Base-by-base conservation (phyloP, 2,113 vertebrate species). In the Melanostigma gelatinosum region DNA sequence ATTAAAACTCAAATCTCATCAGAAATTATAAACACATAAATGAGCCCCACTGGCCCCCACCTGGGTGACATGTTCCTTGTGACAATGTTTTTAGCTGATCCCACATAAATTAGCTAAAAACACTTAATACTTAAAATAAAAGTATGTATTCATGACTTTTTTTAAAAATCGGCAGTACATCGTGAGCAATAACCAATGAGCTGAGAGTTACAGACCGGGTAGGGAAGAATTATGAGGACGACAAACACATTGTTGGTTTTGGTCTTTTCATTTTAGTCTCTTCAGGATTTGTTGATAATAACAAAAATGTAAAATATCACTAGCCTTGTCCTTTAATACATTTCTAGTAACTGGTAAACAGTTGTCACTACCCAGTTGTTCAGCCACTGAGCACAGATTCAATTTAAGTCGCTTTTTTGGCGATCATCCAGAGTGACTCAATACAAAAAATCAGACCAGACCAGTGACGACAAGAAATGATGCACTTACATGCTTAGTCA, bases 221-320 rank as follows among this genome's bases (percentile, higher is more conserved):
- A 55, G 3, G 54, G 13, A 32, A 60, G 15, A 16, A 29, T 60
- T 32, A 60, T 4, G 50, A 54, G 8, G 8, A 22, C 8, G 9
- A 7, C 4, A 1, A 40, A 29, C 3, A 0, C 5, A 24, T 34
- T n/a, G 4, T n/a, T 69, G 16, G 54, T 62, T 80, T 71, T 63
- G 44, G 6, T 54, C 18, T 79, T 69, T 48, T 34, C 34, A 34
- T 62, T 80, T 71, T 63, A 32, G 6, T 54, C 18, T 79, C 61
- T 48, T 42, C 42, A 8, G 32, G 10, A 67, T 29, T 81, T 75
- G 42, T 32, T 58, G 3, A 64, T 9, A 68, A 40, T 18, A 80
- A 67, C 3, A 65, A 32, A 44, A 58, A 40, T 4, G 6, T 48
- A n/a, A 5, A 66, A 36, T 32, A 29, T 60, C 5, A 8, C 36